A percentile compares a stretch with the other conserved stretches of the same genome.
Evolutionary conservation across 2,113 vertebrate genomes (phyloP).

Genomic region (Pomatostomus ruficeps): DNA sequence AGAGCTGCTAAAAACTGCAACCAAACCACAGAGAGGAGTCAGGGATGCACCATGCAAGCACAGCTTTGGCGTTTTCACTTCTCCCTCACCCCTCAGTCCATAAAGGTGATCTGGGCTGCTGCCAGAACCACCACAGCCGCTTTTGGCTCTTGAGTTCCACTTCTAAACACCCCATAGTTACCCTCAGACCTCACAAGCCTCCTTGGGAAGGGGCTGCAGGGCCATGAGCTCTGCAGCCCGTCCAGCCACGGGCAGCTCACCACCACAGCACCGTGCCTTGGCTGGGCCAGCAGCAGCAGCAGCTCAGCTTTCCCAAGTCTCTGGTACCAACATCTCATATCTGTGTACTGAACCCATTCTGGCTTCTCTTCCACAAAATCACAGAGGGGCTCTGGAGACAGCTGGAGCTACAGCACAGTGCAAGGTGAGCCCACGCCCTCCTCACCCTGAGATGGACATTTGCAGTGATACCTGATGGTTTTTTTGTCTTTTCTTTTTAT

Average conservation of each 20-base stretch:
- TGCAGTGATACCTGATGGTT: no score
- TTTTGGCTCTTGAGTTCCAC: not conserved
- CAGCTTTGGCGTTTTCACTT: not conserved
- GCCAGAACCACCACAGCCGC: not conserved
- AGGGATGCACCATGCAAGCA: not conserved
- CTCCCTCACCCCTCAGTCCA: not conserved
- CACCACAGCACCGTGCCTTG: fast-evolving
- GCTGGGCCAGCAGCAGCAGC: not conserved
- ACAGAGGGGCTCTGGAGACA: not conserved
- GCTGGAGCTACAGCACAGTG: not conserved
- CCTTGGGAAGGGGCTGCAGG: not conserved
- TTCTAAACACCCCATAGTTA: not conserved
- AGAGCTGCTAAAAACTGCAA: not conserved
- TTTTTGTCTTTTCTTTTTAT: no score
- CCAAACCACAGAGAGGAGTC: not conserved
- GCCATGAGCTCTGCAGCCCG: not conserved
- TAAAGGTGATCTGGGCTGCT: not conserved
- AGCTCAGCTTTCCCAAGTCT: not conserved
- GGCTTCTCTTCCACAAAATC: not conserved
- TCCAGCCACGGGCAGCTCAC: not conserved
- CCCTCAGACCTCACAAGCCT: not conserved
- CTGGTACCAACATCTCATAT: not conserved
- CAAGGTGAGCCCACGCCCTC: not conserved
- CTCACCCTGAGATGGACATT: not conserved
- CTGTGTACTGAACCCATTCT: not conserved